phyloP scores from a whole-genome alignment of 23 tunicate genomes.

The Clavelina lepadiformis region DNA sequence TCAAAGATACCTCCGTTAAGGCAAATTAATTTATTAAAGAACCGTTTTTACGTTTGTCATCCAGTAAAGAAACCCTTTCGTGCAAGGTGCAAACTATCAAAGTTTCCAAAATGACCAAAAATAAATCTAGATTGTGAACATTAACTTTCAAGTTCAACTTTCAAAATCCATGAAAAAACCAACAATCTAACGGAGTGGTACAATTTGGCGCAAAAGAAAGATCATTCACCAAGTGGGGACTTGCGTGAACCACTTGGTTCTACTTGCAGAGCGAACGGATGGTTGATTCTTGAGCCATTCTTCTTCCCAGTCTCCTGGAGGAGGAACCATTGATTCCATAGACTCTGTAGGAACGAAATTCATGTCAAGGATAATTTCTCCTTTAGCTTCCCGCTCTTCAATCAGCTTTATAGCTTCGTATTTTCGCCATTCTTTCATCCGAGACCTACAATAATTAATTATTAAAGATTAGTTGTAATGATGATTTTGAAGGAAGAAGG shows the following conservation, averaged over 20 bases:
- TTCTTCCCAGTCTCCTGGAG: slow-evolving; percentile 85
- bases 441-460: slow-evolving; percentile 8
- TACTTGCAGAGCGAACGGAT: slow-evolving; percentile 15
- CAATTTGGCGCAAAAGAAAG: no score
- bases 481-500: not conserved
- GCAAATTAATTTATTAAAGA: no score
- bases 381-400: slow-evolving; percentile 44
- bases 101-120: no score
- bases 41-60: no score
- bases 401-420: slow-evolving; percentile 56
- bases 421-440: slow-evolving; percentile 46
- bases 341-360: slow-evolving; percentile 62
- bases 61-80: no score
- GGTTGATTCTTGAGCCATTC: slow-evolving; percentile 75
- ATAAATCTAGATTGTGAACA: no score
- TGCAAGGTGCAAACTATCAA: no score
- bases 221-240: slow-evolving; percentile 30
- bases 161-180: no score
- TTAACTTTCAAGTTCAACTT: no score
- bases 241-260: slow-evolving; percentile 7
- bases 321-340: slow-evolving; percentile 79
- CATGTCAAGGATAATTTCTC: slow-evolving; percentile 40
- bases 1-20: no score
- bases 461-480: not conserved
- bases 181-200: no score